Base-by-base conservation (phyloP, 2,888 invertebrate species). In the Drosophila helvetica region DNA sequence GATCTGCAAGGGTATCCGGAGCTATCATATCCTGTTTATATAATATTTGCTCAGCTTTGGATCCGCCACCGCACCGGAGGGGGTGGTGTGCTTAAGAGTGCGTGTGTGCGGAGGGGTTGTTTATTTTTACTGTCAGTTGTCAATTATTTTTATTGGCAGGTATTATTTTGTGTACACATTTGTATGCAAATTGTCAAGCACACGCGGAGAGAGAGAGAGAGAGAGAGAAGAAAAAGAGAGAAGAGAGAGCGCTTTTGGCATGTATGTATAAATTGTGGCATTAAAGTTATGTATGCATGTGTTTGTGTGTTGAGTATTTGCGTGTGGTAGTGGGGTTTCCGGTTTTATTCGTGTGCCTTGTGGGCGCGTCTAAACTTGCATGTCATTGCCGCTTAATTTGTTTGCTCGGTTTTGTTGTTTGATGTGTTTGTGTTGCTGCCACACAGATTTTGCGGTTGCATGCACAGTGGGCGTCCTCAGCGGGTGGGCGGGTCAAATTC, bases 101-200 rank as follows among this genome's bases (percentile, higher is more conserved):
- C 59, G 64, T 30, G 50, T 70, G 58, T 54, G 73, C 30, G 45
- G 7, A 33, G 22, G 62, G 57, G 46, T 86, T 83, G 86, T 83
- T 83, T 84, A 62, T 73, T 68, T 86, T 78, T 63, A 74, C 71
- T 84, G 87, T 86, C 83, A 86, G 81, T 79, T 84, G 87, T 84
- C 83, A 86, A 84, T 86, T 84, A 84, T 84, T 84, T 84, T 86
- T 84, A 84, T 84, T 86, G 83, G 81, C 83, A 84, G 87, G 85
- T 84, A 84, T 79, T 86, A 84, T 86, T 80, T 81, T 84, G 81
- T 78, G 82, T 78, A 72, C 85, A 78, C 78, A 78, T 81, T 75
- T 81, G 73, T 78, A 84, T 84, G 87, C 73, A 84, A 84, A 84
- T 84, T 84, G 73, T 75, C 75, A 72, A 66, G 73, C 86, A 73